These are phyloP conservation scores for Steromphala cineraria DNA, from an alignment of 2,888 invertebrate species.

Conservation along the genomic window DNA sequence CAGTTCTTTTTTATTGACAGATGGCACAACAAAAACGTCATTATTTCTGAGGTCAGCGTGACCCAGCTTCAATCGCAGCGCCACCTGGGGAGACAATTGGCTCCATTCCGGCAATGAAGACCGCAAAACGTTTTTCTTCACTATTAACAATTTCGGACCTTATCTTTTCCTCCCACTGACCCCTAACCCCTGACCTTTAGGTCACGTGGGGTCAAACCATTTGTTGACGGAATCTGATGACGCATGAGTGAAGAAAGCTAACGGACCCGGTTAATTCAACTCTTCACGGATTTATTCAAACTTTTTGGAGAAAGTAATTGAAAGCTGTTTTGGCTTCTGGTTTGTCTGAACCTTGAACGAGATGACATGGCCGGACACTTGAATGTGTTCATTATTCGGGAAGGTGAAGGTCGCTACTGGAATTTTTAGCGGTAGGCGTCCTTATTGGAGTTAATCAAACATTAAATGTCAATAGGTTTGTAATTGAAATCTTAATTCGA, in stretches of 20 bases:
- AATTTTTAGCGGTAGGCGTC: too few relatives aligned
- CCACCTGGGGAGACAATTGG: background rate
- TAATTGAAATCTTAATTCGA: too few relatives aligned
- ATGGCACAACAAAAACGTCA: background rate
- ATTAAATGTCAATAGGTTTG: too few relatives aligned
- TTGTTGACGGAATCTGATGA: background rate
- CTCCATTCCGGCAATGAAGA: background rate
- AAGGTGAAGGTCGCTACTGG: background rate
- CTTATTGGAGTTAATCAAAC: too few relatives aligned
- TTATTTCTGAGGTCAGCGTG: background rate
- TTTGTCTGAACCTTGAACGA: background rate
- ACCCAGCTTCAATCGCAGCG: background rate
- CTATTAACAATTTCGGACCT: background rate
- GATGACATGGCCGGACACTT: background rate
- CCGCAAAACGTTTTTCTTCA: background rate
- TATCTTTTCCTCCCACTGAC: constrained; percentile 1
- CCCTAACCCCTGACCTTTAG: background rate
- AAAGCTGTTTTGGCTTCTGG: background rate
- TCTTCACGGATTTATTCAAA: background rate
- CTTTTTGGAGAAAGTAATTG: constrained; percentile 1
- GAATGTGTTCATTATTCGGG: background rate
- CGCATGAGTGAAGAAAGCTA: background rate
- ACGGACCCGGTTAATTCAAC: background rate
- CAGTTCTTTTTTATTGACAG: background rate
- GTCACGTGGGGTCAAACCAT: background rate